Evolutionary conservation across 2,113 vertebrate genomes (phyloP).

Genomic region (Lophotis ruficrista): DNA sequence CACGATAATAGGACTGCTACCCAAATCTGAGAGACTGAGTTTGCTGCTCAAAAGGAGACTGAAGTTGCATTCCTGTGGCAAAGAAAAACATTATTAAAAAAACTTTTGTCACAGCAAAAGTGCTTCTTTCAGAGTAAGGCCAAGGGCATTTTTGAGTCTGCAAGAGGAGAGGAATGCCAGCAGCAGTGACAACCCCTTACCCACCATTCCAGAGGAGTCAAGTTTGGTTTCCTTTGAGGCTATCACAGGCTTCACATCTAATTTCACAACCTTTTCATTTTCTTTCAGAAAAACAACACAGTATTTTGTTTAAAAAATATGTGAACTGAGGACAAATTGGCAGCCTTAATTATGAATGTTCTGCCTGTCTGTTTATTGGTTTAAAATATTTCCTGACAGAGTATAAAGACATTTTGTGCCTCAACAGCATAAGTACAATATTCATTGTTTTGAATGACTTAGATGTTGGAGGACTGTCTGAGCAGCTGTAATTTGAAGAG

Average conservation of each 20-base stretch:
- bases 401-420: neutral
- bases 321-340: neutral
- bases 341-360: neutral
- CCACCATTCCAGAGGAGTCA: fast-evolving
- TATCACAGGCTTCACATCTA: neutral
- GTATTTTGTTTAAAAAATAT: neutral
- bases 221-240: neutral
- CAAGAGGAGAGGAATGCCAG: neutral
- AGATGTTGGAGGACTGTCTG: neutral
- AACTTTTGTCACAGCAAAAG: neutral
- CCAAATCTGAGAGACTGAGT: neutral
- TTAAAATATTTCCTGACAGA: neutral
- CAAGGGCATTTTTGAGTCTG: neutral
- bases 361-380: neutral
- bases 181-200: neutral
- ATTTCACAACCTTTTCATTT: neutral
- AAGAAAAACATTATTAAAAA: neutral
- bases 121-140: neutral
- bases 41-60: neutral
- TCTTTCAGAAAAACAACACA: neutral
- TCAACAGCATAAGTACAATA: neutral
- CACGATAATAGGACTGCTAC: neutral
- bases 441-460: conserved; percentile 8
- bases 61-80: neutral
- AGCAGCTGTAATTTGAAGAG: conserved; percentile 1